Conservation (phyloP, 30 jellyfish, hydroid and myxozoan genomes). For the Clytia hemisphaerica region DNA sequence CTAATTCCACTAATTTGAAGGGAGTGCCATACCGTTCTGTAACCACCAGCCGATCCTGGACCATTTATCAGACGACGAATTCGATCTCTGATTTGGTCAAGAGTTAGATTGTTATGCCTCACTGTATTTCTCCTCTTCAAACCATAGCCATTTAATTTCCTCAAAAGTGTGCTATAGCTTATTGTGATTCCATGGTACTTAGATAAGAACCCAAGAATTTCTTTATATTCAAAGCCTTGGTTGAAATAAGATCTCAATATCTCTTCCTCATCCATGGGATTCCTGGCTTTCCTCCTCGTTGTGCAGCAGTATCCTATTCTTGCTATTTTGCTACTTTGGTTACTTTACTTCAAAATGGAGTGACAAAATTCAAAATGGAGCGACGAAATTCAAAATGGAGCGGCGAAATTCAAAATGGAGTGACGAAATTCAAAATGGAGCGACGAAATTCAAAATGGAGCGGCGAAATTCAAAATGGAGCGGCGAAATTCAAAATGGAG, state of each 20-base stretch:
- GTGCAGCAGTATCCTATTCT: no score
- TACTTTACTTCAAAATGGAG: no score
- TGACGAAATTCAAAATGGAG: no score
- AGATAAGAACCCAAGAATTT: not conserved
- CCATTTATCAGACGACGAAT: slow-evolving; percentile 16
- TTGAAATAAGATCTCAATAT: slow-evolving; percentile 4
- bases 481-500: no score
- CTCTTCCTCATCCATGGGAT: slow-evolving; percentile 34
- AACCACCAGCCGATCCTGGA: slow-evolving; percentile 39
- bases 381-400: no score
- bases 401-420: no score
- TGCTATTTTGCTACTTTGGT: no score
- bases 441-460: no score
- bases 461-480: no score
- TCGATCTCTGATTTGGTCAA: slow-evolving; percentile 11
- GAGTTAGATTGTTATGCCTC: not conserved
- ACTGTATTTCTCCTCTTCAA: not conserved
- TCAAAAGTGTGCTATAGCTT: slow-evolving; percentile 31
- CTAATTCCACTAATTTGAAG: slow-evolving; percentile 20
- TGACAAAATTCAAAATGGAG: no score
- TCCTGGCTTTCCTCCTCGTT: no score
- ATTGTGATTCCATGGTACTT: not conserved
- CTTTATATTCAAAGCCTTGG: slow-evolving; percentile 16
- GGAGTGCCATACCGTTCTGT: slow-evolving; percentile 43
- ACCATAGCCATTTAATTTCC: slow-evolving; percentile 11